Percentiles rank a stretch among this genome's conserved stretches.
Conservation (phyloP, 1,140 invertebrate genomes). For the Eumeta japonica region DNA sequence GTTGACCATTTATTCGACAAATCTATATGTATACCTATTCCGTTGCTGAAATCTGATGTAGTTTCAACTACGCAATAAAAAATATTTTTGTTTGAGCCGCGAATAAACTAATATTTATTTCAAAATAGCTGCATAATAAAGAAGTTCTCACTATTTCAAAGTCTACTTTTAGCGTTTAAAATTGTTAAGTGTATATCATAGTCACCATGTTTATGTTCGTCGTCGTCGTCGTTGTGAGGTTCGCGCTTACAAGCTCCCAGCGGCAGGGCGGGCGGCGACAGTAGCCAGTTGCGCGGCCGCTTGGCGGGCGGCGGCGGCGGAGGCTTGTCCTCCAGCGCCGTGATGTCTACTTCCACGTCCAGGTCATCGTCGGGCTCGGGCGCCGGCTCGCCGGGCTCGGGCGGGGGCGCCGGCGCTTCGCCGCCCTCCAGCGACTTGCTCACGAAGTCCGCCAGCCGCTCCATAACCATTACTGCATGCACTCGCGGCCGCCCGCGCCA, state of each 20-base stretch:
- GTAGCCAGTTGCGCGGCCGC: constrained; percentile 42
- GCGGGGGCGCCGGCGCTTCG: constrained; percentile 41
- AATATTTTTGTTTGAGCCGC: too few relatives aligned
- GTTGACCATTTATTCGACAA: neutral
- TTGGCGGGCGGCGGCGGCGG: constrained; percentile 38
- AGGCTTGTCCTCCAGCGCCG: constrained; percentile 36
- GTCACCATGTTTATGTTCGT: constrained; percentile 45
- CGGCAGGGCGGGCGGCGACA: constrained; percentile 40
- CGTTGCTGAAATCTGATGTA: too few relatives aligned
- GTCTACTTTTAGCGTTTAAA: too few relatives aligned
- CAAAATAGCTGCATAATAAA: too few relatives aligned
- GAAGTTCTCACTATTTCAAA: too few relatives aligned
- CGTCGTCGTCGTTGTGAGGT: constrained; percentile 29
- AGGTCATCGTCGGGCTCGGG: constrained; percentile 18
- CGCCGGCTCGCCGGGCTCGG: constrained; percentile 29
- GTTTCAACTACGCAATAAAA: too few relatives aligned
- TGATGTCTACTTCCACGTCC: constrained; percentile 47
- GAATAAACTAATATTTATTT: too few relatives aligned
- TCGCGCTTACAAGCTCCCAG: constrained; percentile 33
- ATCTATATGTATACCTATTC: too few relatives aligned
- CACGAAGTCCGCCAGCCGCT: constrained; percentile 53
- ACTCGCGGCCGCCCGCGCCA: constrained; percentile 30
- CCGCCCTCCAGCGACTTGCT: constrained; percentile 50
- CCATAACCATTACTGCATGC: constrained; percentile 55
- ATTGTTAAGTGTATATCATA: too few relatives aligned